A percentile compares a stretch with the other conserved stretches of the same genome.
These are phyloP conservation scores for Brachyptera risi DNA, from an alignment of 2,888 invertebrate species.

Conservation along the genomic window DNA sequence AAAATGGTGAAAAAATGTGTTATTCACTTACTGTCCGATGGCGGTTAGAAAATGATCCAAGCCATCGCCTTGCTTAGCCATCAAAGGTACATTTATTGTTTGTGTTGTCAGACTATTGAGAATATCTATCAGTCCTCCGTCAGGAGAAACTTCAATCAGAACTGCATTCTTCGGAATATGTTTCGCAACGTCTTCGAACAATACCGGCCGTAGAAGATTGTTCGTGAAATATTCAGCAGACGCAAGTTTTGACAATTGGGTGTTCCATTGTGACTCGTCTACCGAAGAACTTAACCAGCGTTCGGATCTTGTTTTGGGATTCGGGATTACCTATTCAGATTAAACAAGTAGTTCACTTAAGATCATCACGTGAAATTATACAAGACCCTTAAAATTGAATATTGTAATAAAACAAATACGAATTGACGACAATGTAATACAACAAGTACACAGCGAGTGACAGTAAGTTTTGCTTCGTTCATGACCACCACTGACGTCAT, in stretches of 20 bases:
- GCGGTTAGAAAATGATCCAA: slow-evolving; percentile 46
- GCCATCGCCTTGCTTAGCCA: slow-evolving; percentile 45
- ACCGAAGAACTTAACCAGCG: slow-evolving; percentile 94
- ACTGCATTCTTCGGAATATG: slow-evolving; percentile 85
- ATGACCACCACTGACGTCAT: too few species aligned
- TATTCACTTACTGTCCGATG: slow-evolving; percentile 49
- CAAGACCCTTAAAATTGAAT: too few species aligned
- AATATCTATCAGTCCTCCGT: slow-evolving; percentile 89
- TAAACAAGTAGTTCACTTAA: background rate
- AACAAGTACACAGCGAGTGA: too few species aligned
- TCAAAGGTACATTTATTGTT: slow-evolving; percentile 4
- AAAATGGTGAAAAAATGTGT: too few species aligned
- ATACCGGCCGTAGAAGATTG: slow-evolving; percentile 88
- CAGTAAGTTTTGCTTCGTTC: too few species aligned
- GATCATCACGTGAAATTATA: too few species aligned
- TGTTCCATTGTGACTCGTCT: slow-evolving; percentile 76
- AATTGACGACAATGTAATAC: too few species aligned
- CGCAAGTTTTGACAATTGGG: slow-evolving; percentile 71
- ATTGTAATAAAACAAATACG: too few species aligned
- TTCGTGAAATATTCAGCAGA: slow-evolving; percentile 94
- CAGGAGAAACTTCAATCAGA: slow-evolving; percentile 89
- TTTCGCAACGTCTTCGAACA: slow-evolving; percentile 83
- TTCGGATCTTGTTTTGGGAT: slow-evolving; percentile 69
- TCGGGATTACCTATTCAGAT: slow-evolving; percentile 60
- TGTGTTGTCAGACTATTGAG: slow-evolving; percentile 58